Base-by-base conservation (phyloP, 2,113 vertebrate species). In the Eulemur rufifrons region DNA sequence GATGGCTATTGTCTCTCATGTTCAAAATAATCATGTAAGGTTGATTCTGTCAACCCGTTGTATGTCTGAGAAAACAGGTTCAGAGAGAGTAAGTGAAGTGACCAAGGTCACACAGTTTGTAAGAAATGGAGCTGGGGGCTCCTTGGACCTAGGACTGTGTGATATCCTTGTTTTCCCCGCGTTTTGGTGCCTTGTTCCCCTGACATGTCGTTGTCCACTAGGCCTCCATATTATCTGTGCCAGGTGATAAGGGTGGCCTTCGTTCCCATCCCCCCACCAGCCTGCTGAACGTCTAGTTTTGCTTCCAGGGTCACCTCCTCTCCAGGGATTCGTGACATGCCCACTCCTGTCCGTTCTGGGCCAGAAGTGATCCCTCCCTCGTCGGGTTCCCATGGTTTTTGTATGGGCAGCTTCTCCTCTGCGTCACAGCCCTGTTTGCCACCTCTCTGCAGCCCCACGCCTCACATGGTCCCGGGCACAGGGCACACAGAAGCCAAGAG, bases 301-400 rank as follows among this genome's bases (percentile, higher is more conserved):
- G 29, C 83, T 54, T 61, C 23, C 47, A 47, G 23, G 10, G 3
- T 27, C 7, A 12, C 21, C 29, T 80, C 4, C 50, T 82, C 59
- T 85, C 34, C 59, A 29, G 37, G 29, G 64, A 59, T 29, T 64
- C 54, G 50, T 29, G 14, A 54, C 32, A 45, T 9, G 34, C 14
- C 5, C 15, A 2, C 8, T n/a, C 21, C 25, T 42, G 1, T 25
- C 2, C 8, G 0, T 11, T 56, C 0, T 20, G 76, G 14, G 11
- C 23, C 17, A 3, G 42, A 69, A 54, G 37, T 6, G 0, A 2
- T 10, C 69, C 37, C 50, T 84, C 63, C 52, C 32, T 87, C 17
- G 0, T 5, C 3, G 1, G 4, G 20, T 20, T 20, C 50, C 63
- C 27, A 39, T 42, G 1, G 5, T 34, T 59, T 64, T 78, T 34